Evolutionary conservation across 2,113 vertebrate genomes (phyloP), one percentile per base, ranked within the genome.

Genomic region (Hippotragus niger): DNA sequence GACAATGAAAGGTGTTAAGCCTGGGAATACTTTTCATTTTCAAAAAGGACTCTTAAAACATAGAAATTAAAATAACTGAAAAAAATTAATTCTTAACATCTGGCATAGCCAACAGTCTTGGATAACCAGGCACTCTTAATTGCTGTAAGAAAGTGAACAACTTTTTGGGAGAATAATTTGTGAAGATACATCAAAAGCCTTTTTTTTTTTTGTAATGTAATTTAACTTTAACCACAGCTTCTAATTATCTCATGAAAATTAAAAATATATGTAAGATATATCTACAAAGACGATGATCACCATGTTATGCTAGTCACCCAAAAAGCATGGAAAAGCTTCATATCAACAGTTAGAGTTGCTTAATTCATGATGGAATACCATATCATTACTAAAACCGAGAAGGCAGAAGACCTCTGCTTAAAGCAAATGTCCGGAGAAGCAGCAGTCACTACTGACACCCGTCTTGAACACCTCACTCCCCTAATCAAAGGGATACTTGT

Each of bases 51-150:
- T 86, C 84, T 60, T 85, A 85, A 85, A 47, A 55, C 12, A 55
- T 50, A n/a, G 31, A 93, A 81, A 90, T 82, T 76, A 52, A 97
- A 95, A 97, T 31, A 95, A 90, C 2, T 47, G 25, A 55, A 60
- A 58, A 80, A 45, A 96, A 90, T 55, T n/a, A 84, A 94, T 86
- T 89, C 9, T 91, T 88, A 80, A 83, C 50, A 62, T 55, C 50
- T 45, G 53, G n/a, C 45, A 29, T 67, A 25, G 40, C 25, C n/a
- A 81, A 84, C 6, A 91, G 40, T 62, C 93, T 78, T 64, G 21
- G 67, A 50, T 21, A 40, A 88, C 74, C 47, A 71, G 52, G 40
- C 31, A 43, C 52, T 92, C 76, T 13, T 57, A 83, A 89, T 6
- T 45, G 60, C 58, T 76, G 5, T 27, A 62, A n/a, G 43, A 93